phyloP scores from a whole-genome alignment of 2,888 invertebrate genomes.

The Crioceris asparagi region DNA sequence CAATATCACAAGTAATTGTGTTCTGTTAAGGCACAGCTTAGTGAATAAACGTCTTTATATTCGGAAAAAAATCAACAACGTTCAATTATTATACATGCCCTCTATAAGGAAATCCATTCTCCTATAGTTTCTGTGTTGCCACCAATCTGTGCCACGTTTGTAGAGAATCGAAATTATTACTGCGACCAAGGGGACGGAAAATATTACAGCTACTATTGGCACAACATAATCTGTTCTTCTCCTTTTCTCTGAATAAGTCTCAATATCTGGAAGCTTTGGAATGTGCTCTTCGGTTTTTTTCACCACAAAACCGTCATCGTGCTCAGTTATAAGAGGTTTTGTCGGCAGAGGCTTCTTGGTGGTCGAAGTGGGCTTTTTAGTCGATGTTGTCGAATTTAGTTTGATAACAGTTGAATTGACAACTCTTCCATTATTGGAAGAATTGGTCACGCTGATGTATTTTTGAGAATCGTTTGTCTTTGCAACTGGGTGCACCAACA shows the following conservation, averaged over 20 bases:
- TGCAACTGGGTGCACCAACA: too few species aligned
- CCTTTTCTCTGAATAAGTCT: constrained; percentile 16
- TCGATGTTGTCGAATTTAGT: too few species aligned
- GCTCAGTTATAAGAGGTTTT: constrained; percentile 16
- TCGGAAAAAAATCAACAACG: constrained; percentile 4
- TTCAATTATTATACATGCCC: constrained; percentile 76
- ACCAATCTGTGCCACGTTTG: constrained; percentile 66
- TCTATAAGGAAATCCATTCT: constrained; percentile 83
- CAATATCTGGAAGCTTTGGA: constrained; percentile 7
- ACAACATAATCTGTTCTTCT: constrained; percentile 54
- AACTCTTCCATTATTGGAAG: too few species aligned
- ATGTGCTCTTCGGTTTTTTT: constrained; percentile 4
- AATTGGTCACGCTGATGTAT: too few species aligned
- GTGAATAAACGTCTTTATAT: too few species aligned
- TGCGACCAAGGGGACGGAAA: constrained; percentile 64
- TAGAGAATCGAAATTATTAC: constrained; percentile 55
- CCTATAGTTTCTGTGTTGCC: constrained; percentile 76
- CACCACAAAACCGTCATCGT: constrained; percentile 12
- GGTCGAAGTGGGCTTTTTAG: too few species aligned
- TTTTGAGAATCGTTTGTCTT: too few species aligned
- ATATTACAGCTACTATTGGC: constrained; percentile 61
- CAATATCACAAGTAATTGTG: constrained; percentile 25
- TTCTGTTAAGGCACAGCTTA: constrained; percentile 20
- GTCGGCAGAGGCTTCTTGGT: constrained; percentile 6
- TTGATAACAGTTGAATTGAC: too few species aligned